Evolutionary conservation across 2,113 vertebrate species (phyloP).

Genomic region (Poecile atricapillus): DNA sequence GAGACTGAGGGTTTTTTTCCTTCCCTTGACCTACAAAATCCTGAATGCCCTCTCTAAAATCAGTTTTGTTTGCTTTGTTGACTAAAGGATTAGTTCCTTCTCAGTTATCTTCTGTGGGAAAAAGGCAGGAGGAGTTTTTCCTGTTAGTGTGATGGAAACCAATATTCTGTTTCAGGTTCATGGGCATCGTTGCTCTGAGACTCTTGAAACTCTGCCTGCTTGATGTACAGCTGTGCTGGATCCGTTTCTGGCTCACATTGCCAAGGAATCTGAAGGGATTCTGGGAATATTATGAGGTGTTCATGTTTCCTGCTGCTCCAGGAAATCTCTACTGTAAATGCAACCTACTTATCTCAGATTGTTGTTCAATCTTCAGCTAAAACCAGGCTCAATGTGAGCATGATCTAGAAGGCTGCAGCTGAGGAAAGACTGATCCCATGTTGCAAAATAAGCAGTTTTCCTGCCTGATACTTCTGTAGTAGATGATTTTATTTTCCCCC

Average conservation of each 20-base stretch:
- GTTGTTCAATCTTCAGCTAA: background rate
- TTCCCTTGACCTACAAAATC: background rate
- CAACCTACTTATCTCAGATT: background rate
- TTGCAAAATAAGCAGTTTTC: background rate
- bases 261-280: background rate
- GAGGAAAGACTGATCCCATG: background rate
- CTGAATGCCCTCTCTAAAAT: background rate
- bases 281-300: background rate
- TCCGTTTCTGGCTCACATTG: rapidly evolving
- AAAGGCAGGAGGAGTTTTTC: background rate
- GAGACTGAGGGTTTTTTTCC: rapidly evolving
- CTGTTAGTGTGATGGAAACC: background rate
- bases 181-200: background rate
- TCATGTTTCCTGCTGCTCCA: background rate
- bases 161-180: background rate
- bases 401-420: background rate
- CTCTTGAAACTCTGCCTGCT: background rate
- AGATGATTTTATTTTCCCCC: background rate
- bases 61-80: background rate
- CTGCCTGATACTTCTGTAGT: background rate
- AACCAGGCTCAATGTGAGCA: background rate
- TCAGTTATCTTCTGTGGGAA: background rate
- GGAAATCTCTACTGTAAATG: background rate
- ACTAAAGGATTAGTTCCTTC: background rate
- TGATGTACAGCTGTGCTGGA: background rate